Evolutionary conservation across 2,888 invertebrate genomes (phyloP).

Genomic region (Myopa tessellatipennis): DNA sequence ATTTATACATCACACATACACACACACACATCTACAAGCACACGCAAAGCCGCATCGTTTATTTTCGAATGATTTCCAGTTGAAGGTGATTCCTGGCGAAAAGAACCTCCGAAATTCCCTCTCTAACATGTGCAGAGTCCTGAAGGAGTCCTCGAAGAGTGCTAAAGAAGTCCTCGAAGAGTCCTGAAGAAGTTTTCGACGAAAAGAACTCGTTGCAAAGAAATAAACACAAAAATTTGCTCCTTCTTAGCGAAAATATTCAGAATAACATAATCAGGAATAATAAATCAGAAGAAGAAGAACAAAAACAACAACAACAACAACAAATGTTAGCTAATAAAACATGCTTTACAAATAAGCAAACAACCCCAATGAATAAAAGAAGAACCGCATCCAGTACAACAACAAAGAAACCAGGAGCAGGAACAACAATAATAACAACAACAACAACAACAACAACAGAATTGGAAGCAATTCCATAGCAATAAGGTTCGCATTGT

Average conservation of each 20-base stretch:
- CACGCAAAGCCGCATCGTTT: not conserved
- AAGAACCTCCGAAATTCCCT: not conserved
- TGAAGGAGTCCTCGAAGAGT: too few relatives aligned
- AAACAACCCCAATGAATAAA: not conserved
- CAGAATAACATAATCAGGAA: too few relatives aligned
- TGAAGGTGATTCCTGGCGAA: not conserved
- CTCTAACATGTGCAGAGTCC: too few relatives aligned
- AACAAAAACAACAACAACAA: too few relatives aligned
- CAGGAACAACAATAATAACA: not conserved
- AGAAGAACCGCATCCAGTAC: not conserved
- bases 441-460: slow-evolving; percentile 1
- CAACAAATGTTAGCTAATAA: too few relatives aligned
- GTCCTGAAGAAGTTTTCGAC: too few relatives aligned
- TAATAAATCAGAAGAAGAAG: too few relatives aligned
- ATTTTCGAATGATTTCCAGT: not conserved
- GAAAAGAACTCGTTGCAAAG: too few relatives aligned
- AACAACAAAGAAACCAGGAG: not conserved
- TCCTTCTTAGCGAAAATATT: too few relatives aligned
- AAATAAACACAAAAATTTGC: too few relatives aligned
- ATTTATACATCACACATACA: not conserved
- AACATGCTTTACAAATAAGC: too few relatives aligned
- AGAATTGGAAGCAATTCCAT: not conserved
- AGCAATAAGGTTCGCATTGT: slow-evolving; percentile 51
- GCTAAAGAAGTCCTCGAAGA: too few relatives aligned
- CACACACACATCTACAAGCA: not conserved